phyloP scores from a whole-genome alignment of 1,140 invertebrate species.

The Eumaeus atala region DNA sequence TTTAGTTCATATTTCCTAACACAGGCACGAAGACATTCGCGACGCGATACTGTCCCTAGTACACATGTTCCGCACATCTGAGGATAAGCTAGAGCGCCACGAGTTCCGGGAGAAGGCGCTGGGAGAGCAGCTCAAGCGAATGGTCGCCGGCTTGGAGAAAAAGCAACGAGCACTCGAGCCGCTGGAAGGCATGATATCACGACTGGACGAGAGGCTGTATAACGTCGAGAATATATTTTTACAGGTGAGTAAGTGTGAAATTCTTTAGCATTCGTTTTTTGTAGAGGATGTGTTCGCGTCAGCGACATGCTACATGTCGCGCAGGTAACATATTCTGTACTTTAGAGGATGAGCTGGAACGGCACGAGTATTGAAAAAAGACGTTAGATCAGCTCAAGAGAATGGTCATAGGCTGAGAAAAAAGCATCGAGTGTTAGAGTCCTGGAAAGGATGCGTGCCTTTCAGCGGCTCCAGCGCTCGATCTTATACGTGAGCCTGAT shows the following conservation, averaged over 20 bases:
- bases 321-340: constrained; percentile 79
- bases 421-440: no score
- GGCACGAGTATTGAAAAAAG: constrained; percentile 87
- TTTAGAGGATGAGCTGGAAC: constrained; percentile 87
- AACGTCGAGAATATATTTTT: constrained; percentile 81
- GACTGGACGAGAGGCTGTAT: constrained; percentile 80
- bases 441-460: no score
- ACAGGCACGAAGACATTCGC: constrained; percentile 86
- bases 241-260: constrained; percentile 70
- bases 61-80: constrained; percentile 84
- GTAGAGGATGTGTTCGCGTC: no score
- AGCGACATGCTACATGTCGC: no score
- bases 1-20: constrained; percentile 21
- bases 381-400: constrained; percentile 86
- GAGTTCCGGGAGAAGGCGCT: constrained; percentile 86
- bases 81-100: constrained; percentile 89
- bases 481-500: no score
- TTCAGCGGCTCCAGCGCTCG: no score
- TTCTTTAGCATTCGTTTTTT: no score
- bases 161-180: constrained; percentile 81
- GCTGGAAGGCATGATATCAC: constrained; percentile 77
- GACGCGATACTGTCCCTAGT: constrained; percentile 88
- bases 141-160: constrained; percentile 81
- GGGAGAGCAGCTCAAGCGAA: constrained; percentile 86
- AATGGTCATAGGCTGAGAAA: no score